These are phyloP conservation scores for Cantharis nigra DNA, from an alignment of 2,888 invertebrate genomes.

Conservation along the genomic window DNA sequence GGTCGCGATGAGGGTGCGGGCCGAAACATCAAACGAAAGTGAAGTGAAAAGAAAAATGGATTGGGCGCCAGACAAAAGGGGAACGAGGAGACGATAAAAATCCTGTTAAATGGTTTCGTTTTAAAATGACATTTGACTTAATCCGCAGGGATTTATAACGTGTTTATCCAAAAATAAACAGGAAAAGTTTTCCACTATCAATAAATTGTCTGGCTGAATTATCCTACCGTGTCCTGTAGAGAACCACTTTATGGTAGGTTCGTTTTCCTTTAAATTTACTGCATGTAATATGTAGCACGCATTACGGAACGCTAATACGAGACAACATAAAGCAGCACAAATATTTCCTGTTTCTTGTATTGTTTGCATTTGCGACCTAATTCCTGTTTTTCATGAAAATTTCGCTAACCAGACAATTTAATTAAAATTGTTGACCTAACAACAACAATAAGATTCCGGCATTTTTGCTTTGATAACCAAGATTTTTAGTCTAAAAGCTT, in stretches of 20 bases:
- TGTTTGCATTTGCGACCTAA: constrained; percentile 24
- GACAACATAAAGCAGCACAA: not conserved
- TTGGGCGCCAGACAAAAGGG: not conserved
- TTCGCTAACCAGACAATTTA: constrained; percentile 5
- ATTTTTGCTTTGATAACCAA: constrained; percentile 3
- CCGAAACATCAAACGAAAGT: not conserved
- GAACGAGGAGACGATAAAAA: not conserved
- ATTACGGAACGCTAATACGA: not conserved
- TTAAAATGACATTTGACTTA: not conserved
- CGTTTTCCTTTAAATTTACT: constrained; percentile 21
- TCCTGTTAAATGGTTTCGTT: not conserved
- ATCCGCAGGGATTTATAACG: not conserved
- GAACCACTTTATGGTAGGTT: constrained; percentile 24
- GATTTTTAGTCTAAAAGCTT: not conserved
- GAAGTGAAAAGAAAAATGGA: not conserved
- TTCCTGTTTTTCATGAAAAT: constrained; percentile 16
- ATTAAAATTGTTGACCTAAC: constrained; percentile 1
- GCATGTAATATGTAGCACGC: constrained; percentile 1
- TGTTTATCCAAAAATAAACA: not conserved
- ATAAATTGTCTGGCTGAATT: constrained; percentile 33
- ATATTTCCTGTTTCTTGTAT: constrained; percentile 24
- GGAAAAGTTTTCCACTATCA: constrained; percentile 17
- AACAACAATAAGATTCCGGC: constrained; percentile 1
- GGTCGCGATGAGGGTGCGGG: not conserved
- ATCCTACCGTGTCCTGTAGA: constrained; percentile 31